These are phyloP conservation scores for Onthophagus sagittarius DNA, from an alignment of 2,888 invertebrate genomes.

Conservation along the genomic window DNA sequence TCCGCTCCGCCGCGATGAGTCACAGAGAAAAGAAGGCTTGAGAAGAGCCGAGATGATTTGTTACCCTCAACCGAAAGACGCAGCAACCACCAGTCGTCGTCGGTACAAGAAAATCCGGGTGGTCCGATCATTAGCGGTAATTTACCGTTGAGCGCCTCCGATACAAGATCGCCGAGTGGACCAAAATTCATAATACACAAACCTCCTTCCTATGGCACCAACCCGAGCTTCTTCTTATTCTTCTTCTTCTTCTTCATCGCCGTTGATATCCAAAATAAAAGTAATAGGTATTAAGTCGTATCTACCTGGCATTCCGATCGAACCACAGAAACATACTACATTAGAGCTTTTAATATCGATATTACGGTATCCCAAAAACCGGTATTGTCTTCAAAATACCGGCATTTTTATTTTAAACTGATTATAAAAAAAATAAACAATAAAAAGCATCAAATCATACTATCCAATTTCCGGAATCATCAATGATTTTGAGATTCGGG, in stretches of 20 bases:
- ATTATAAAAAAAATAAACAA: too few relatives aligned
- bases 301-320: background rate
- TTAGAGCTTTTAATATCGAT: too few relatives aligned
- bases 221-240: background rate
- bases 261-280: background rate
- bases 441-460: too few relatives aligned
- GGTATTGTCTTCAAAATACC: too few relatives aligned
- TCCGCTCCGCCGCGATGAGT: background rate
- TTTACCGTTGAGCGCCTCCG: conserved; percentile 28
- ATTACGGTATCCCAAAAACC: too few relatives aligned
- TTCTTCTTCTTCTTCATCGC: background rate
- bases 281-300: background rate
- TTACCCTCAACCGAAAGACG: background rate
- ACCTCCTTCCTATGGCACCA: background rate
- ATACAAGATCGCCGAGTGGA: background rate
- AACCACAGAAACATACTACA: background rate
- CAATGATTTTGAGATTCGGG: too few relatives aligned
- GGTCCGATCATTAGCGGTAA: conserved; percentile 36
- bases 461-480: too few relatives aligned
- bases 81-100: background rate
- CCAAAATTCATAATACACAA: background rate
- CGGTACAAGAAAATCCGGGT: conserved; percentile 30
- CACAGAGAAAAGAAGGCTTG: background rate
- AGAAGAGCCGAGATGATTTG: background rate
- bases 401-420: too few relatives aligned